phyloP scores from a whole-genome alignment of 2,888 invertebrate genomes.

The Polymixis lichenea region DNA sequence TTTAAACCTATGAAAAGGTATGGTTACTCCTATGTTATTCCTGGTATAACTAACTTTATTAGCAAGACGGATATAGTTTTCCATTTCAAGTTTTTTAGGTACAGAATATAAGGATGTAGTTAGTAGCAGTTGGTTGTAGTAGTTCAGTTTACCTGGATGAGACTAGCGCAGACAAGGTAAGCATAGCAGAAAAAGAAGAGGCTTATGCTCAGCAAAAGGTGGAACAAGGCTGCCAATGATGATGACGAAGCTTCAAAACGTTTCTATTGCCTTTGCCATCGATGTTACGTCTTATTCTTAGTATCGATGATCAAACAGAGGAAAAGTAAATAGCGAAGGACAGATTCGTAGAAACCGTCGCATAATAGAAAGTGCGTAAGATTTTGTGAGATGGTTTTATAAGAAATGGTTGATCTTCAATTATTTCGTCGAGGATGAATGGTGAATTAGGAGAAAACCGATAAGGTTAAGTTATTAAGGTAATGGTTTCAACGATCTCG shows the following conservation, averaged over 20 bases:
- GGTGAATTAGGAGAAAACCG: neutral
- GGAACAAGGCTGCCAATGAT: neutral
- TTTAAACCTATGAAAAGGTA: no score
- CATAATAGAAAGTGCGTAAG: constrained; percentile 56
- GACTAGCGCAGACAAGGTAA: neutral
- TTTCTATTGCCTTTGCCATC: constrained; percentile 1
- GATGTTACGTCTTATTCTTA: constrained; percentile 30
- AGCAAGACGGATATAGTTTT: no score
- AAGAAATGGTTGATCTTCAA: constrained; percentile 11
- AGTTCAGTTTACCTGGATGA: neutral
- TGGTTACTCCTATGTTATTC: no score
- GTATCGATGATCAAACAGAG: constrained; percentile 47
- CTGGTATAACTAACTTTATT: no score
- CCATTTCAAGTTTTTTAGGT: no score
- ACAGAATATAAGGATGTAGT: neutral
- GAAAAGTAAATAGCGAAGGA: constrained; percentile 32
- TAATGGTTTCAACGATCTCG: neutral
- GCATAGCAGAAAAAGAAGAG: neutral
- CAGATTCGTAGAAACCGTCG: constrained; percentile 51
- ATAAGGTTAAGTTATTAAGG: neutral
- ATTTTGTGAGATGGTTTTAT: constrained; percentile 30
- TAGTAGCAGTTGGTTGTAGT: no score
- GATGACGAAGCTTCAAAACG: constrained; percentile 3
- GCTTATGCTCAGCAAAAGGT: no score
- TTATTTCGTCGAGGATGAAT: neutral